phyloP scores from a whole-genome alignment of 1,140 invertebrate species.

The Coelopa frigida region DNA sequence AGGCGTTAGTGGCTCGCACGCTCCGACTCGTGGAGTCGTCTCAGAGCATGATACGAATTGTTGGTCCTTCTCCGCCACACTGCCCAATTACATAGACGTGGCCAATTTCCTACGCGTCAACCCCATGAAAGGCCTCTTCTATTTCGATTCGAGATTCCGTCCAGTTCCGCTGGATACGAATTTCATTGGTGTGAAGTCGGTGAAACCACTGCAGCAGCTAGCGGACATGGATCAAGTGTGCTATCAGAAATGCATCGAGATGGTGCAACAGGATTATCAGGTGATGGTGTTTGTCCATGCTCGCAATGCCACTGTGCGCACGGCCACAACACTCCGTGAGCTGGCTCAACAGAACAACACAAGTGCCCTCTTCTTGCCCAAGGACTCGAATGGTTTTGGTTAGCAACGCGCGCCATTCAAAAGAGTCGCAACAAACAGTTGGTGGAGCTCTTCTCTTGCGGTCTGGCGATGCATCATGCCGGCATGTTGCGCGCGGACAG shows the following conservation, averaged over 20 bases:
- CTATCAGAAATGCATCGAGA: conserved; percentile 85
- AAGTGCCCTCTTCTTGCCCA: conserved; percentile 60
- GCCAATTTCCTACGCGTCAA: conserved; percentile 92
- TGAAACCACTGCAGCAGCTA: conserved; percentile 68
- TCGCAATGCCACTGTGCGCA: conserved; percentile 86
- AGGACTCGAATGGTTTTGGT: conserved; percentile 51
- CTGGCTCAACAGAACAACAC: conserved; percentile 67
- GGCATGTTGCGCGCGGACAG: conserved; percentile 54
- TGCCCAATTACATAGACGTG: conserved; percentile 98
- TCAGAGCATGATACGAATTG: conserved; percentile 94
- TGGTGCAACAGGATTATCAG: conserved; percentile 86
- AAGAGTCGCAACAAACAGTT: conserved; percentile 71
- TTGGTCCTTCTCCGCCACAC: conserved; percentile 95
- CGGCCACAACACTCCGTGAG: conserved; percentile 73
- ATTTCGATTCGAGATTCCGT: conserved; percentile 93
- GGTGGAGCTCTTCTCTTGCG: conserved; percentile 73
- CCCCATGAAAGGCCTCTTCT: conserved; percentile 87
- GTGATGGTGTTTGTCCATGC: conserved; percentile 99
- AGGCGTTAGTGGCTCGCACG: conserved; percentile 93
- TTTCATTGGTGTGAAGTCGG: conserved; percentile 85
- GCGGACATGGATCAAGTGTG: conserved; percentile 88
- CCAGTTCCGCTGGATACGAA: conserved; percentile 91
- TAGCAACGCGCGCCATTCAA: conserved; percentile 56
- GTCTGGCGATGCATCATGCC: conserved; percentile 95
- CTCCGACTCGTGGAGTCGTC: conserved; percentile 89